These are phyloP conservation scores for Nymphalis urticae DNA, from an alignment of 2,888 invertebrate genomes.

Conservation along the genomic window DNA sequence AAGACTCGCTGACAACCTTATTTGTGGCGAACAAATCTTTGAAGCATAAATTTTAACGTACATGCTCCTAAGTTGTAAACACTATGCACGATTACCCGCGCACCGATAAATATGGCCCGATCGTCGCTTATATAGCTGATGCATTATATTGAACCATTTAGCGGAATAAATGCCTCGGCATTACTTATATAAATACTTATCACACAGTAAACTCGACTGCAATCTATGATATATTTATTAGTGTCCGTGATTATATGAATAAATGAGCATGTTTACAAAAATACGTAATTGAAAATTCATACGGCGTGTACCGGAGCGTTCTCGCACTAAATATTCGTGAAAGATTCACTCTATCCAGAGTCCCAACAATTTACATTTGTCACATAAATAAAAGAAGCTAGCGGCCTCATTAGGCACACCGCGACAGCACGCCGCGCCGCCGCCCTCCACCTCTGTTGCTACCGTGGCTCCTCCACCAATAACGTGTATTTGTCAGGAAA, in stretches of 20 bases:
- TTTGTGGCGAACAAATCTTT: constrained; percentile 81
- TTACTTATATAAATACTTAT: constrained; percentile 5
- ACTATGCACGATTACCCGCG: constrained; percentile 68
- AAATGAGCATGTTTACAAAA: constrained; percentile 35
- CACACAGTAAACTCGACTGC: constrained; percentile 13
- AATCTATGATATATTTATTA: constrained; percentile 29
- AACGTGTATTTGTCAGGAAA: constrained; percentile 65
- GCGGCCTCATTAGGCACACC: constrained; percentile 69
- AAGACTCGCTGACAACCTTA: constrained; percentile 80
- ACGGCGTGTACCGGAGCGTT: constrained; percentile 52
- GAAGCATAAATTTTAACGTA: constrained; percentile 78
- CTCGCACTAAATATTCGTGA: constrained; percentile 62
- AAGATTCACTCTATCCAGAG: constrained; percentile 54
- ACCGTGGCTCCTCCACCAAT: constrained; percentile 58
- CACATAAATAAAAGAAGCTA: constrained; percentile 76
- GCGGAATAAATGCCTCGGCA: constrained; percentile 7
- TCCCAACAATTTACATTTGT: constrained; percentile 71
- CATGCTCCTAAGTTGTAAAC: constrained; percentile 79
- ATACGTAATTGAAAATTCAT: constrained; percentile 57
- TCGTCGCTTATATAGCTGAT: constrained; percentile 35
- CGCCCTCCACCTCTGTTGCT: constrained; percentile 39
- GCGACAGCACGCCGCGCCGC: constrained; percentile 44
- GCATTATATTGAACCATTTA: constrained; percentile 39
- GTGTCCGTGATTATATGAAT: constrained; percentile 45
- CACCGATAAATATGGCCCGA: constrained; percentile 53